These are phyloP conservation scores for Brachypteracias leptosomus DNA, from an alignment of 2,113 vertebrate species.

Conservation along the genomic window DNA sequence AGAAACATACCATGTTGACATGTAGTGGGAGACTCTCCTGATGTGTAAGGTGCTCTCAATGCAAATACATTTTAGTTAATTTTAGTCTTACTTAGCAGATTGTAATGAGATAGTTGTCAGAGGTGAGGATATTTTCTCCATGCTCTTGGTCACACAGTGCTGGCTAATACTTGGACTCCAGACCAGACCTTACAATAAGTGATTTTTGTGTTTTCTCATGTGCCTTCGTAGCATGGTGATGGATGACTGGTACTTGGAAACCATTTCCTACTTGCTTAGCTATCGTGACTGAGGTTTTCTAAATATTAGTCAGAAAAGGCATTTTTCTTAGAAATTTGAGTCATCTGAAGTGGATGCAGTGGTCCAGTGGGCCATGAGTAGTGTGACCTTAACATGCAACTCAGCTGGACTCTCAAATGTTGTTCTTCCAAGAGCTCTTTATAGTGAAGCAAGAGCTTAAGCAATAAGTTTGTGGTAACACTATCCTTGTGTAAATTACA, in stretches of 20 bases:
- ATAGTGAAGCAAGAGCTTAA: background rate
- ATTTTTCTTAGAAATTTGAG: background rate
- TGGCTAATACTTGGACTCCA: background rate
- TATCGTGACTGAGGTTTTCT: background rate
- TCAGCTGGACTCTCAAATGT: background rate
- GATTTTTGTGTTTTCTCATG: background rate
- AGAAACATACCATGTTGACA: background rate
- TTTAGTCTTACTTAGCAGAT: background rate
- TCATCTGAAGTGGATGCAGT: background rate
- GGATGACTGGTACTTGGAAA: background rate
- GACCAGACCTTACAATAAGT: background rate
- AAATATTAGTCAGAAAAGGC: background rate
- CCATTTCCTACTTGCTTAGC: background rate
- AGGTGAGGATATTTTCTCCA: background rate
- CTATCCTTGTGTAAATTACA: background rate
- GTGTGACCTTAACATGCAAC: background rate
- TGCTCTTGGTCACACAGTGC: background rate
- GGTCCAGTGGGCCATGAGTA: background rate
- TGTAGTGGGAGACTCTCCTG: background rate
- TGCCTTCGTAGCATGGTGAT: background rate
- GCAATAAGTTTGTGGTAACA: background rate
- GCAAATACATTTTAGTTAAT: background rate
- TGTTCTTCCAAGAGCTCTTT: background rate
- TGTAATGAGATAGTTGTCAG: background rate
- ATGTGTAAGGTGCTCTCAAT: background rate